A percentile compares a stretch with the other conserved stretches of the same genome.
Evolutionary conservation across 2,797 vertebrate species (phyloP).

Genomic region (Jordanella pulchra): DNA sequence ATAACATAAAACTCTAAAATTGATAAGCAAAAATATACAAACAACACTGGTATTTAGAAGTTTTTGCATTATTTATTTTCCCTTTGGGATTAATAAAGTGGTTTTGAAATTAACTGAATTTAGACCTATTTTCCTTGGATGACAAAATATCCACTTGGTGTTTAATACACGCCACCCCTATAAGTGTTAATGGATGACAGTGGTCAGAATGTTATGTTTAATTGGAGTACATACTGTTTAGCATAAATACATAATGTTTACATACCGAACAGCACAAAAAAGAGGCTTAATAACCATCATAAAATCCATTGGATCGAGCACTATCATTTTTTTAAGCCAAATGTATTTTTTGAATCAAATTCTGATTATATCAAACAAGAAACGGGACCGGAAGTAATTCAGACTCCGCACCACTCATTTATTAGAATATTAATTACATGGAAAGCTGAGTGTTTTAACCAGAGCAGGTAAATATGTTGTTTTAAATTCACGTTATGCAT

Average conservation of each 20-base stretch:
- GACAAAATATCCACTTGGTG: not conserved
- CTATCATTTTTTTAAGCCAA: not conserved
- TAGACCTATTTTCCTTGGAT: not conserved
- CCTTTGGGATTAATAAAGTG: not conserved
- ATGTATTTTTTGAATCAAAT: not conserved
- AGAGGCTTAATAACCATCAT: not conserved
- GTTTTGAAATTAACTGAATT: no score
- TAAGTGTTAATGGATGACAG: not conserved
- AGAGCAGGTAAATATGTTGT: no score
- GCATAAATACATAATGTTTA: no score
- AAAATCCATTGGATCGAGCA: not conserved
- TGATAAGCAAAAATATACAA: no score
- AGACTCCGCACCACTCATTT: no score
- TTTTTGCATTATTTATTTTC: not conserved
- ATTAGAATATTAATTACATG: no score
- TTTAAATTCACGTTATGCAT: no score
- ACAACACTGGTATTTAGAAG: no score
- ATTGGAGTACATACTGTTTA: not conserved
- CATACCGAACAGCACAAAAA: not conserved
- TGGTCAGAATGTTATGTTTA: not conserved
- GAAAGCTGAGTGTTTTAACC: no score
- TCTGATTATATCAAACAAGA: not conserved
- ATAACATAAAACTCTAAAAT: no score
- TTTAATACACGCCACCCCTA: not conserved
- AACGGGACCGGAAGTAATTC: not conserved